Evolutionary conservation across 2,113 vertebrate species (phyloP).

Genomic region (Jaculus jaculus): DNA sequence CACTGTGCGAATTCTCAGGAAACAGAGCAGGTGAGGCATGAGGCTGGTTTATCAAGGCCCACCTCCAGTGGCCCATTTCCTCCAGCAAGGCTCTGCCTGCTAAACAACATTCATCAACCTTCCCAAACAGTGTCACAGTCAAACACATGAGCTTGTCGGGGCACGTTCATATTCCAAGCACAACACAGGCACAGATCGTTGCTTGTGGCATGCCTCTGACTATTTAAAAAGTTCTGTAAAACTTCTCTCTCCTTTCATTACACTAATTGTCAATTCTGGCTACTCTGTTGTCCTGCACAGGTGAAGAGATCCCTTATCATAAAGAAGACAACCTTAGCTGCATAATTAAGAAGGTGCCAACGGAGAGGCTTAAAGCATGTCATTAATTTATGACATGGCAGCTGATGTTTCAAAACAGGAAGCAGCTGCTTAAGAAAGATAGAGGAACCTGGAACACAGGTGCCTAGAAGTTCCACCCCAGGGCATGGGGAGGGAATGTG

Average conservation of each 20-base stretch:
- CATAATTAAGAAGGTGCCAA: neutral
- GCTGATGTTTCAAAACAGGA: neutral
- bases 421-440: neutral
- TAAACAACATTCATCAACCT: neutral
- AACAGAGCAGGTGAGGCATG: neutral
- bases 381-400: neutral
- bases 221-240: neutral
- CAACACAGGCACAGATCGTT: neutral
- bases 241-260: neutral
- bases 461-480: neutral
- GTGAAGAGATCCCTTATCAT: neutral
- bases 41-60: neutral
- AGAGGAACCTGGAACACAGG: neutral
- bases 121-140: neutral
- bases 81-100: neutral
- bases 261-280: neutral
- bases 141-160: neutral
- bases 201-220: accelerated
- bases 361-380: neutral
- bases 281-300: neutral
- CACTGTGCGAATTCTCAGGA: neutral
- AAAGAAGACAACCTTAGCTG: neutral
- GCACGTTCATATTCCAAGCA: too few relatives aligned
- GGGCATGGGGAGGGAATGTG: accelerated
- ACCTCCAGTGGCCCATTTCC: neutral